Evolutionary conservation across 2,888 invertebrate genomes (phyloP), one percentile per base, ranked within the genome.

Genomic region (Ernsta delagoae): DNA sequence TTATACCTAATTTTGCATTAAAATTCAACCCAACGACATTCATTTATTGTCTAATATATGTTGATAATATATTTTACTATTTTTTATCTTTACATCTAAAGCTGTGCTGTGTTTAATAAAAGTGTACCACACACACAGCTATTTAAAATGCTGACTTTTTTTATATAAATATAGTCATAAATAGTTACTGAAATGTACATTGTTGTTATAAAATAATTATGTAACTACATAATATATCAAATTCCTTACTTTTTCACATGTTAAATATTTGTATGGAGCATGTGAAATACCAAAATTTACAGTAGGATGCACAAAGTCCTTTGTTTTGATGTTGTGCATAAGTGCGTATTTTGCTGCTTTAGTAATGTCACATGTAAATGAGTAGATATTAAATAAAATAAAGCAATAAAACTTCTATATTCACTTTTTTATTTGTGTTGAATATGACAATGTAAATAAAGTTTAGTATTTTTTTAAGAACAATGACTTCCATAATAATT

Each of bases 1-100:
- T 45, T 83, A 81, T 24, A 24, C 24, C 24, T 24, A 24, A 24
- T 24, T 86, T 84, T 53, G 24, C 53, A 53, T 12, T 53, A 16
- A 53, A 24, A 53, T 53, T 53, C 3, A 9, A 53, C 24, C 8
- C 53, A 53, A 1, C n/a, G 0, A 12, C 6, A 53, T 12, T 50
- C 1, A 7, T 50, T 50, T 7, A 50, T 24, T 8, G 9, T 53
- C 1, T 24, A 3, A 24, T 16, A 50, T 24, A 24, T 24, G n/a
- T 31, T 54, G 4, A 31, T 54, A 3, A 31, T 34, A n/a, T 34
- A 34, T 31, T 34, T 34, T 34, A 24, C 24, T 24, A 24, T 24
- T 24, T 24, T 24, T 24, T 24, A 24, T 24, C 1, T 1, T 24
- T 24, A 3, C n/a, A n/a, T 24, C 24, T 3, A 24, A 24, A 24